Evolutionary conservation across 2,888 invertebrate species (phyloP).

Genomic region (Tenodera sinensis): DNA sequence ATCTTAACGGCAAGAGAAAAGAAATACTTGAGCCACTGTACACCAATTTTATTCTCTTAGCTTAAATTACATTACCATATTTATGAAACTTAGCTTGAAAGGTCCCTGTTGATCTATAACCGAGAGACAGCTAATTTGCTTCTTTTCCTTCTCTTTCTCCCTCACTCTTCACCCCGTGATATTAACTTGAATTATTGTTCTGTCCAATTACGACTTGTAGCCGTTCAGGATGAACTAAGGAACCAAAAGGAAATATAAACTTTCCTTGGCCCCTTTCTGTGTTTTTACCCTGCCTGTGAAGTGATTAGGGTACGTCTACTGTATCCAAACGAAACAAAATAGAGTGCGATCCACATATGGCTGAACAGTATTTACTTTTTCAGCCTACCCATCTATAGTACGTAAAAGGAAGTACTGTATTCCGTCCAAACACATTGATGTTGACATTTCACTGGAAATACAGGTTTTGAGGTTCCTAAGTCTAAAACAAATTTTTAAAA

Average conservation of each 20-base stretch:
- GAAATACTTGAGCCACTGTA: not conserved
- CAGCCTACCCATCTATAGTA: too few species aligned
- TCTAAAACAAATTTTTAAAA: fast-evolving
- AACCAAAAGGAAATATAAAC: not conserved
- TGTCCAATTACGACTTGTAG: not conserved
- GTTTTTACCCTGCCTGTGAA: not conserved
- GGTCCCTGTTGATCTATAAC: not conserved
- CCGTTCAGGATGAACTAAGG: not conserved
- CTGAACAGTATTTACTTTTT: too few species aligned
- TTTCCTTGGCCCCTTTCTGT: not conserved
- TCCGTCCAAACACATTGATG: too few species aligned
- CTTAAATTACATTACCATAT: not conserved
- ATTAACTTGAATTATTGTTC: not conserved
- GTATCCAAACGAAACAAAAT: too few species aligned
- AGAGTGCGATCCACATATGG: too few species aligned
- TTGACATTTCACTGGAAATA: too few species aligned
- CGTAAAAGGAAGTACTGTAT: too few species aligned
- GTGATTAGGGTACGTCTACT: not conserved
- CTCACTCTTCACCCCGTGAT: not conserved
- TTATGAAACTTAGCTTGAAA: not conserved
- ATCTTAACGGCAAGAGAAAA: not conserved
- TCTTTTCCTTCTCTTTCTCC: not conserved
- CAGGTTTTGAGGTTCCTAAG: too few species aligned
- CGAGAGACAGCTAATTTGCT: not conserved
- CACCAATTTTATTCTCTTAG: not conserved